Base-by-base conservation (phyloP, 1,140 invertebrate species). In the Saccostrea glomerata region DNA sequence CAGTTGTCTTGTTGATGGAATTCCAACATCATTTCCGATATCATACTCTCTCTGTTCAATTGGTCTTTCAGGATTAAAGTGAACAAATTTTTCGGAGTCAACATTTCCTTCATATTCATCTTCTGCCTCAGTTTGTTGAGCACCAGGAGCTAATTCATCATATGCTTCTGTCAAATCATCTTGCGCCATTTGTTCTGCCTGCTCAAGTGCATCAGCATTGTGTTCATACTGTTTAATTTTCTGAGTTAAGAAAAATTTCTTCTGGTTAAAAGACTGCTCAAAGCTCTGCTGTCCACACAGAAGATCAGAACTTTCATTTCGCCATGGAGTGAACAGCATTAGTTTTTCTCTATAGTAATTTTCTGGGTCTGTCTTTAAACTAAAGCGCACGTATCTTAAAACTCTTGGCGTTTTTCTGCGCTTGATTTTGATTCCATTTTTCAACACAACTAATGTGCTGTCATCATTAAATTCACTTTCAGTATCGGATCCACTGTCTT, bases 391-490 rank as follows among this genome's bases (percentile, higher is more conserved):
- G 9, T 47, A 47, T 47, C 47, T 47, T 47, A 47, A 7, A 47
- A 47, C 47, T 47, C 47, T 47, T 47, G 47, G 6, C 9, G 47
- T 82, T 60, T 60, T 56, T 73, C 87, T 85, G 82, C 56, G 84
- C 20, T 77, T 70, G 20, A 88, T 88, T 82, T 70, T 85, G 30
- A 88, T 77, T n/a, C 87, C 87, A 88, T 85, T 88, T 82, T 85
- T 88, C 40, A 88, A 88, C 40, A 36, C 54, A 17, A 88, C 60
- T 12, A 83, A 23, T 66, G 25, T 63, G 25, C n/a, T 30, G 54
- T 56, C 23, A 23, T 85, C 84, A 15, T 85, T 66, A 84, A 84
- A 47, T 25, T 84, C 83, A 40, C n/a, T 12, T 70, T 66, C 85
- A 70, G 25, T 82, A 30, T 82, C 77, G 11, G 30, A 30, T 56